Evolutionary conservation across 2,797 vertebrate species (phyloP).

Genomic region (Hypotaenidia okinawae): DNA sequence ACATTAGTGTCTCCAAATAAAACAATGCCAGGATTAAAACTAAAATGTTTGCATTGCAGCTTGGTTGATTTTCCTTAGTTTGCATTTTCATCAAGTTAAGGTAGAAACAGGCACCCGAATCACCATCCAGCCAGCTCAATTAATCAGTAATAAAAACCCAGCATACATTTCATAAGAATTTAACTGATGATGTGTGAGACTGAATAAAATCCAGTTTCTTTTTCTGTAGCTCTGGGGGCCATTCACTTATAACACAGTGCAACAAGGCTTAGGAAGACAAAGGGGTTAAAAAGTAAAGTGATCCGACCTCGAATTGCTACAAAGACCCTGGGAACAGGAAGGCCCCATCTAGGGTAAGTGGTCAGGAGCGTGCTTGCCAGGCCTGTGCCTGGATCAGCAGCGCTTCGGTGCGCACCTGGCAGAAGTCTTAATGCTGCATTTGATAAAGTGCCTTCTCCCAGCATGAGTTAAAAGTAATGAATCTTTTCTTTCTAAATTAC

Average conservation of each 20-base stretch:
- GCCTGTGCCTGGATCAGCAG: background rate
- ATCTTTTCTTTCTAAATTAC: constrained; percentile 31
- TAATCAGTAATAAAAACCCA: background rate
- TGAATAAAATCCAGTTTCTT: background rate
- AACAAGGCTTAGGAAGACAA: background rate
- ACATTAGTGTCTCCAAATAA: background rate
- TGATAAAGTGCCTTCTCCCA: constrained; percentile 25
- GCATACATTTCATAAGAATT: background rate
- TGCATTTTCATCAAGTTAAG: background rate
- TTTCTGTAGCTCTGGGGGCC: background rate
- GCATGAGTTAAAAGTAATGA: constrained; percentile 1
- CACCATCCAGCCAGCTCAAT: background rate
- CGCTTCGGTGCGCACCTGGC: background rate
- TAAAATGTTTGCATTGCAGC: background rate
- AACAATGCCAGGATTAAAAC: background rate
- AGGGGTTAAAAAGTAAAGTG: background rate
- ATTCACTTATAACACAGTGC: background rate
- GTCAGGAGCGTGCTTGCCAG: background rate
- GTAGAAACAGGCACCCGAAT: background rate
- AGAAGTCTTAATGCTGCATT: background rate
- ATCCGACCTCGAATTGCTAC: background rate
- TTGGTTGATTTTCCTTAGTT: background rate
- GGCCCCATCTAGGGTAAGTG: background rate
- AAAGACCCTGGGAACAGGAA: background rate
- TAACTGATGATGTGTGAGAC: background rate